A percentile compares a stretch with the other conserved stretches of the same genome.
Evolutionary conservation across 2,113 vertebrate genomes (phyloP).

Genomic region (Heterotilapia buettikoferi): DNA sequence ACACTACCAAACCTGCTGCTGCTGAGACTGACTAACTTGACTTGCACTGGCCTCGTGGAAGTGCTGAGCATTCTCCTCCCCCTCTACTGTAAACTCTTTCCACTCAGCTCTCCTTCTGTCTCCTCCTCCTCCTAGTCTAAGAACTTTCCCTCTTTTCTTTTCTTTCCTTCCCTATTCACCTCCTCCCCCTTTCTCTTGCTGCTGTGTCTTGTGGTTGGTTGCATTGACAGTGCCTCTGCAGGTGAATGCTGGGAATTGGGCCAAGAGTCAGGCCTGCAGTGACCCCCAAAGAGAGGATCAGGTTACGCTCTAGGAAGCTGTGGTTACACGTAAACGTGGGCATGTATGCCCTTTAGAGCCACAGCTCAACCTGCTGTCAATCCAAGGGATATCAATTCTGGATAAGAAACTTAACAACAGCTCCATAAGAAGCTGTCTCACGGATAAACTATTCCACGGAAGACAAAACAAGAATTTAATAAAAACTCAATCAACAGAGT

Average conservation of each 20-base stretch:
- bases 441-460: rapidly evolving
- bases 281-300: conserved; percentile 34
- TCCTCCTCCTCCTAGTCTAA: conserved; percentile 11
- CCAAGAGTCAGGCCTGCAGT: conserved; percentile 61
- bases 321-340: background rate
- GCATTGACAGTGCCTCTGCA: conserved; percentile 62
- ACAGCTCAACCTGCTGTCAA: background rate
- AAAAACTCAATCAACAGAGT: rapidly evolving
- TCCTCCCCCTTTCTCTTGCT: background rate
- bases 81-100: conserved; percentile 54
- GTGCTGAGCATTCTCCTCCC: conserved; percentile 55
- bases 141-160: background rate
- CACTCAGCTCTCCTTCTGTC: conserved; percentile 20
- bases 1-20: conserved; percentile 4
- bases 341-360: background rate
- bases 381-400: background rate
- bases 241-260: conserved; percentile 74
- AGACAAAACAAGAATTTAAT: background rate
- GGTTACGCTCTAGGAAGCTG: conserved; percentile 35
- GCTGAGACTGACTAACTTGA: conserved; percentile 14
- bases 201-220: conserved; percentile 27
- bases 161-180: conserved; percentile 4
- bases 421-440: background rate
- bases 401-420: background rate
- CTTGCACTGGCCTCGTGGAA: conserved; percentile 35